Percentiles rank a stretch among this genome's conserved stretches.
These are phyloP conservation scores for Erpetoichthys calabaricus DNA, from an alignment of 2,797 vertebrate genomes.

Conservation along the genomic window DNA sequence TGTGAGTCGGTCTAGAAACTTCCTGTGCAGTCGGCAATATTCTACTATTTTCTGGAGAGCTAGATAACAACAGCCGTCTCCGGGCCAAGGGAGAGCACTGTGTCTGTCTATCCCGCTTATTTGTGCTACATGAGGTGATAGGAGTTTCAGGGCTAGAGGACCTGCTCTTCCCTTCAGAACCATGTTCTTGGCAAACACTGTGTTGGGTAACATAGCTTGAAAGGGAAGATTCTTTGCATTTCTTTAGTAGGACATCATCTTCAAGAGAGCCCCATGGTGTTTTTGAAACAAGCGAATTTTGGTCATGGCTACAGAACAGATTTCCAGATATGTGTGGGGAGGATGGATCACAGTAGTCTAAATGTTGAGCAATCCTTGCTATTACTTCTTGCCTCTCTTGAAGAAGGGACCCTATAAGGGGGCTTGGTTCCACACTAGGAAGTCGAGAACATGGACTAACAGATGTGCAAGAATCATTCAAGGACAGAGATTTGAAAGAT, in stretches of 20 bases:
- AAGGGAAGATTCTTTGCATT: constrained; percentile 61
- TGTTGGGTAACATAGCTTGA: constrained; percentile 12
- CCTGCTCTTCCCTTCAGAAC: constrained; percentile 38
- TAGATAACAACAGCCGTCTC: constrained; percentile 62
- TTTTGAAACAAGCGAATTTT: constrained; percentile 47
- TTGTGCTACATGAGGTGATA: constrained; percentile 37
- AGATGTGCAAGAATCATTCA: constrained; percentile 45
- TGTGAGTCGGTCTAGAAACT: constrained; percentile 62
- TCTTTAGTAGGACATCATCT: constrained; percentile 52
- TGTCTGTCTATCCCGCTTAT: constrained; percentile 33
- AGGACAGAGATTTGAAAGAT: constrained; percentile 72
- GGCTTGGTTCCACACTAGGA: constrained; percentile 62
- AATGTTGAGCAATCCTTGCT: constrained; percentile 87
- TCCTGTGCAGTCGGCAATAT: constrained; percentile 58
- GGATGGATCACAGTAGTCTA: constrained; percentile 86
- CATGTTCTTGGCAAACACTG: constrained; percentile 36
- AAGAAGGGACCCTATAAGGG: constrained; percentile 84
- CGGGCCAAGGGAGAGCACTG: constrained; percentile 59
- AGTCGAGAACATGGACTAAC: constrained; percentile 52
- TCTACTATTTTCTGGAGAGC: constrained; percentile 45
- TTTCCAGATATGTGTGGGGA: constrained; percentile 62
- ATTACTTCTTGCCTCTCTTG: constrained; percentile 94
- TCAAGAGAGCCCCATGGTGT: constrained; percentile 50
- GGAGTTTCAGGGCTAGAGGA: constrained; percentile 52
- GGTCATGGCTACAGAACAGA: constrained; percentile 52